phyloP scores from a whole-genome alignment of 1,140 invertebrate species.

The Luehdorfia chinensis region DNA sequence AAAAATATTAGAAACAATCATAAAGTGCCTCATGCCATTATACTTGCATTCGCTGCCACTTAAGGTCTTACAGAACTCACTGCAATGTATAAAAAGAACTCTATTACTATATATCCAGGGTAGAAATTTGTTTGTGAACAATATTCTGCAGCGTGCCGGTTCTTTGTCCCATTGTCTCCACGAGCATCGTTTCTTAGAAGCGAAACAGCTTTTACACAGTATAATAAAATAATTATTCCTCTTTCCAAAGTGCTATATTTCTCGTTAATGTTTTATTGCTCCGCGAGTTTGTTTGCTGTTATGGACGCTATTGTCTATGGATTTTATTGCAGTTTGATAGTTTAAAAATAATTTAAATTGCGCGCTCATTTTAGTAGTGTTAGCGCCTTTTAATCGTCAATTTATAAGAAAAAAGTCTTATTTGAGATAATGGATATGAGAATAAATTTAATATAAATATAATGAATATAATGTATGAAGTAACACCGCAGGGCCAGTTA shows the following conservation, averaged over 20 bases:
- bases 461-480: too few species aligned
- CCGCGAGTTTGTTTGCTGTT: constrained; percentile 15
- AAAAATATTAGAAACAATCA: constrained; percentile 39
- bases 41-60: background rate
- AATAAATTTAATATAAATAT: too few species aligned
- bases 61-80: background rate
- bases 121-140: background rate
- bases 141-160: constrained; percentile 10
- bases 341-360: constrained; percentile 14
- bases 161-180: constrained; percentile 22
- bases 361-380: background rate
- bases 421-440: background rate
- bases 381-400: too few species aligned
- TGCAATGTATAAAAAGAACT: constrained; percentile 18
- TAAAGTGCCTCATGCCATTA: constrained; percentile 20
- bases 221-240: constrained; percentile 34
- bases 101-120: background rate
- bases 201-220: constrained; percentile 20
- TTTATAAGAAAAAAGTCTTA: too few species aligned
- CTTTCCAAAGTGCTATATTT: constrained; percentile 23
- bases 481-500: too few species aligned
- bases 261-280: constrained; percentile 26
- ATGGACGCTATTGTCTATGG: constrained; percentile 7
- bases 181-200: constrained; percentile 25
- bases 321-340: constrained; percentile 16